phyloP scores from a whole-genome alignment of 37 sponge, comb jelly and placozoan species.

The Tethya wilhelma region DNA sequence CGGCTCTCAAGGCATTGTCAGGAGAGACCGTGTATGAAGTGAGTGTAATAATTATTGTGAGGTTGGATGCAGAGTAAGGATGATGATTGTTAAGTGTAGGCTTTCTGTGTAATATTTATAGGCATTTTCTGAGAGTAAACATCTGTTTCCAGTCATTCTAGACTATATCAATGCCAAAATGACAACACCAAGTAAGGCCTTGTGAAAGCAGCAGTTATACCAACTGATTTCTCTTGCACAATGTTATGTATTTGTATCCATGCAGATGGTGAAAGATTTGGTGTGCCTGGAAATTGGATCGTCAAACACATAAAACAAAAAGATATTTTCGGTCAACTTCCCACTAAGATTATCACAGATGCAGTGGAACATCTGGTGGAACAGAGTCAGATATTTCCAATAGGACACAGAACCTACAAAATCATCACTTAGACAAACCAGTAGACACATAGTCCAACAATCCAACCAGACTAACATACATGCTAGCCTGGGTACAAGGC shows the following conservation, averaged over 20 bases:
- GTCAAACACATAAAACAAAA: slow-evolving; percentile 27
- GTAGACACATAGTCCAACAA: no score
- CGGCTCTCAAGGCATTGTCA: not conserved
- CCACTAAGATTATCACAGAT: not conserved
- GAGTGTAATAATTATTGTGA: not conserved
- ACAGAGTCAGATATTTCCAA: slow-evolving; percentile 23
- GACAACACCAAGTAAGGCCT: no score
- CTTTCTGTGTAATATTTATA: not conserved
- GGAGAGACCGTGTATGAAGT: slow-evolving; percentile 6
- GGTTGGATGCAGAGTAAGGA: no score
- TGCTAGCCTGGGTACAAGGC: no score
- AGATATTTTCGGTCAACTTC: slow-evolving; percentile 12
- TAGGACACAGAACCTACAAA: slow-evolving; percentile 23
- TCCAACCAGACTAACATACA: no score
- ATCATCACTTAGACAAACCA: no score
- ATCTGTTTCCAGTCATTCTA: slow-evolving; percentile 45
- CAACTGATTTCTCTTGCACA: no score
- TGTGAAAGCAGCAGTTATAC: no score
- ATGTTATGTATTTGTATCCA: not conserved
- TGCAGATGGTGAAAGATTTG: slow-evolving; percentile 1
- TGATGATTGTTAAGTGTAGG: no score
- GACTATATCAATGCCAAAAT: slow-evolving; percentile 31
- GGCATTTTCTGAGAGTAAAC: slow-evolving; percentile 36
- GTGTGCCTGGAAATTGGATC: slow-evolving; percentile 51
- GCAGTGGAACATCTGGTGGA: slow-evolving; percentile 36